Evolutionary conservation across 2,888 invertebrate genomes (phyloP).

Genomic region (Chrysotoxum bicinctum): DNA sequence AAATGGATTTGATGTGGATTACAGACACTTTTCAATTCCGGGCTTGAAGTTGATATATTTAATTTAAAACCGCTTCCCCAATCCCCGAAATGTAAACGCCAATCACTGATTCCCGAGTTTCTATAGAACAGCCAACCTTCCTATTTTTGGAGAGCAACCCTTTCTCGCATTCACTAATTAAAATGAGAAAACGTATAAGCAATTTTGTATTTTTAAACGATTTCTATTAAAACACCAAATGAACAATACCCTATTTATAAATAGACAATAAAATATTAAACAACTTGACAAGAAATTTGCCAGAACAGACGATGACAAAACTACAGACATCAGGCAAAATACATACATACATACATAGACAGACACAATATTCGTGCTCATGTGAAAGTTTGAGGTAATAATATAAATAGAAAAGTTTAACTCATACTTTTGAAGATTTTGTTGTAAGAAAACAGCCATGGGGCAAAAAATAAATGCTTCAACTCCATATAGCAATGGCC

Average conservation of each 20-base stretch:
- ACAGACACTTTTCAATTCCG: too few species aligned
- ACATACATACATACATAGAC: neutral
- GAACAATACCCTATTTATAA: neutral
- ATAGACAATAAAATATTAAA: conserved; percentile 9
- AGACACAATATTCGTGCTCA: conserved; percentile 13
- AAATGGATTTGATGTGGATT: too few species aligned
- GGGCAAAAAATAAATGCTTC: neutral
- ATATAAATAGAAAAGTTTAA: conserved; percentile 52
- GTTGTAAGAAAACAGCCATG: conserved; percentile 22
- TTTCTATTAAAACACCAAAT: neutral
- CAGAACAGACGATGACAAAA: conserved; percentile 9
- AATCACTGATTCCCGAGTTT: too few species aligned
- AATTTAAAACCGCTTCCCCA: too few species aligned
- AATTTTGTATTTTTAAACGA: too few species aligned
- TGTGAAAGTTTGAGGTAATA: conserved; percentile 33
- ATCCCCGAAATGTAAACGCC: too few species aligned
- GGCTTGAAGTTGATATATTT: too few species aligned
- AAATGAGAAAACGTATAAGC: too few species aligned
- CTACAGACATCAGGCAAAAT: conserved; percentile 4
- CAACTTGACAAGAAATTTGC: conserved; percentile 35
- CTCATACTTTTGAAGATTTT: conserved; percentile 41
- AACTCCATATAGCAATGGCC: conserved; percentile 16
- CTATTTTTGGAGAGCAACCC: too few species aligned
- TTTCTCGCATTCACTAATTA: too few species aligned
- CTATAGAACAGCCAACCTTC: too few species aligned